Evolutionary conservation across 2,888 invertebrate genomes (phyloP).

Genomic region (Eupithecia tripunctaria): DNA sequence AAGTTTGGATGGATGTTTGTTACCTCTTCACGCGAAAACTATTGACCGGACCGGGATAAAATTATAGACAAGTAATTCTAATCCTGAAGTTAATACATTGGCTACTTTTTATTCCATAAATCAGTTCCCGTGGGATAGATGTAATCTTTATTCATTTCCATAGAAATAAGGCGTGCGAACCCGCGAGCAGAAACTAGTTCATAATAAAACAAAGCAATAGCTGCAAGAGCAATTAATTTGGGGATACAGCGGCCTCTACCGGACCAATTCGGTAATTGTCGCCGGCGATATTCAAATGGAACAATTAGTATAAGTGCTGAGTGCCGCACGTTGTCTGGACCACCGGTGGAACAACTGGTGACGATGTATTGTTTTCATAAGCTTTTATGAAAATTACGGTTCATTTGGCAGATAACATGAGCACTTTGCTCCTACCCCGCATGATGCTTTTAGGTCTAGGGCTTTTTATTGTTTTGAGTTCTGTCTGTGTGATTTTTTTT

Average conservation of each 20-base stretch:
- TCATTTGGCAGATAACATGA: conserved; percentile 17
- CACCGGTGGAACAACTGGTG: conserved; percentile 24
- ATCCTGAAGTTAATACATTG: no score
- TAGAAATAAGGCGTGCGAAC: no score
- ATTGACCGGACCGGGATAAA: no score
- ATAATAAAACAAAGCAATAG: conserved; percentile 74
- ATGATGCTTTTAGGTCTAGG: background rate
- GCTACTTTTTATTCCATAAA: no score
- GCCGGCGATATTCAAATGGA: conserved; percentile 83
- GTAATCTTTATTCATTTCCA: no score
- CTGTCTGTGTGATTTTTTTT: background rate
- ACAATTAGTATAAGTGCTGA: conserved; percentile 83
- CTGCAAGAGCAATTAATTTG: conserved; percentile 77
- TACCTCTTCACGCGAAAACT: no score
- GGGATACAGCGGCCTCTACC: conserved; percentile 69
- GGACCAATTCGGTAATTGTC: conserved; percentile 83
- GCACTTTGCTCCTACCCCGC: background rate
- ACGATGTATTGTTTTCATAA: conserved; percentile 35
- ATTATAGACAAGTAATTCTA: no score
- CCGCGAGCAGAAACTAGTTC: conserved; percentile 45
- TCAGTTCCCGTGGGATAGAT: no score
- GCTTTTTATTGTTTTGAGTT: background rate
- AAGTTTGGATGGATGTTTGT: no score
- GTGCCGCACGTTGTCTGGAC: conserved; percentile 54
- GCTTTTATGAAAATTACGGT: conserved; percentile 32